Evolutionary conservation across 1,140 invertebrate genomes (phyloP).

Genomic region (Papilio xuthus): DNA sequence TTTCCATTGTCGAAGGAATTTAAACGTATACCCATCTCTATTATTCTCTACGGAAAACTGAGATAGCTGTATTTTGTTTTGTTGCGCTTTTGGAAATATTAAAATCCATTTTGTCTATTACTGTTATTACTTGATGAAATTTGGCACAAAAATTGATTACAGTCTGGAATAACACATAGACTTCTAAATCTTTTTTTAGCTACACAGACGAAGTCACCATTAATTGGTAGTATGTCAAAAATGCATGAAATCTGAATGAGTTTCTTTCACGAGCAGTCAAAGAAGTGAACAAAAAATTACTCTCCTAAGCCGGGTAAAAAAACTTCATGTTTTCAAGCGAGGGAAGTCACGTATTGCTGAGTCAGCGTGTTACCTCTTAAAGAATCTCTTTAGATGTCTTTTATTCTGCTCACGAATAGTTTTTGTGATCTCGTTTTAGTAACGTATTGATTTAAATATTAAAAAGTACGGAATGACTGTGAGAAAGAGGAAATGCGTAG

Average conservation of each 20-base stretch:
- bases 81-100: too few species aligned
- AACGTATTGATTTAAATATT: neutral
- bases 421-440: constrained; percentile 12
- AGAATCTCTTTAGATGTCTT: constrained; percentile 25
- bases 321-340: neutral
- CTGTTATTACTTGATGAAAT: too few species aligned
- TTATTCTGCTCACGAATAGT: constrained; percentile 21
- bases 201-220: neutral
- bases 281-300: neutral
- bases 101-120: too few species aligned
- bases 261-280: neutral
- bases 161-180: too few species aligned
- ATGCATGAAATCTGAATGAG: neutral
- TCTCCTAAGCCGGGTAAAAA: neutral
- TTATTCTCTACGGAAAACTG: neutral
- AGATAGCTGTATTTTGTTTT: neutral
- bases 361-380: constrained; percentile 31
- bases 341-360: constrained; percentile 11
- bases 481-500: too few species aligned
- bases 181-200: neutral
- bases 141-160: too few species aligned
- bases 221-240: neutral
- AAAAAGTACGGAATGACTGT: too few species aligned
- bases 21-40: neutral
- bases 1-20: neutral